Base-by-base conservation (phyloP, 2,888 invertebrate genomes). In the Perizoma affinitatum region DNA sequence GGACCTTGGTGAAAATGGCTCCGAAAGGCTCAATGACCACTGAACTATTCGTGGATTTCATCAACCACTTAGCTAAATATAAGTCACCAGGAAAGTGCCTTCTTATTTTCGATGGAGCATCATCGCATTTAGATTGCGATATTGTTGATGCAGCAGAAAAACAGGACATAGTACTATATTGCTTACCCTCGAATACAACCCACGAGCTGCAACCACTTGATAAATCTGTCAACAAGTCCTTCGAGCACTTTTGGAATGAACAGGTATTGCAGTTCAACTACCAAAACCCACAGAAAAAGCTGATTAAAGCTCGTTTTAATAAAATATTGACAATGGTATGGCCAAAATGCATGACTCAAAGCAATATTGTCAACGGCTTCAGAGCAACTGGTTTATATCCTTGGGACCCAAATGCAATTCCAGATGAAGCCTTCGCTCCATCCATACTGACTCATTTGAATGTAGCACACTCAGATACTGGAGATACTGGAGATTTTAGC, bases 31-130 rank as follows among this genome's bases (percentile, higher is more conserved):
- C 58, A 0, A 63, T 66, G 54, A 68, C 67, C 54, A 63, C 58
- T 0, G 34, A 10, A 0, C 22, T 65, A 0, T 58, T 61, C 11
- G 38, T 60, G 5, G 51, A 60, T 3, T 54, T 50, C 8, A 60
- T 55, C 5, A 34, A 60, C 0, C 69, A 72, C 50, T 58, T 61
- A 4, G 66, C 53, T 0, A 40, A 67, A 46, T 42, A 63, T 48
- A 74, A 68, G 49, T 33, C 43, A 36, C 57, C 65, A 9, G 66
- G 67, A 6, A 66, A 61, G 50, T 71, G 69, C 50, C 47, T 72
- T 1, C 59, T 73, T 6, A 64, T 73, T 22, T 75, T 73, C 58
- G 71, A 75, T 60, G 73, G 72, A 1, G 68, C 69, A n/a, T 11
- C 49, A 2, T 68, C 46, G 0, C 66, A 67, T 51, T 60, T 66